phyloP scores from a whole-genome alignment of 2,888 invertebrate species.

The Drosophila heteroneura region DNA sequence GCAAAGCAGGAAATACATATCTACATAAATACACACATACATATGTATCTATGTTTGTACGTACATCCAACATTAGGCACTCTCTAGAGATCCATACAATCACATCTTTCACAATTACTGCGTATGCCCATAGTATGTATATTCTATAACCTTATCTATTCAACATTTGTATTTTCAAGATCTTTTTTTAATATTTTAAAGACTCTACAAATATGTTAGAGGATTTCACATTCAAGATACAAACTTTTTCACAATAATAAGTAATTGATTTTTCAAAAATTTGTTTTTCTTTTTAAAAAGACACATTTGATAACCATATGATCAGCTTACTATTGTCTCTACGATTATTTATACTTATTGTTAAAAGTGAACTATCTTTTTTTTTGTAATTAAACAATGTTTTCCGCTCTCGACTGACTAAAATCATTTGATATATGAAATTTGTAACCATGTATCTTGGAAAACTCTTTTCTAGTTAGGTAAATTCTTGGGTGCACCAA shows the following conservation, averaged over 20 bases:
- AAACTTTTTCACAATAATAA: background rate
- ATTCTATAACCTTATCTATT: background rate
- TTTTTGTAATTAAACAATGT: background rate
- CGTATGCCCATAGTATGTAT: background rate
- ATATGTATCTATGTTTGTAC: background rate
- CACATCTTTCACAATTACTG: background rate
- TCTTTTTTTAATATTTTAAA: background rate
- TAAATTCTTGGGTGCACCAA: background rate
- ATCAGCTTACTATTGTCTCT: background rate
- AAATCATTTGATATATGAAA: background rate
- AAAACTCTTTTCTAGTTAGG: background rate
- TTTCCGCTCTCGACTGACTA: background rate
- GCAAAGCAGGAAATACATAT: conserved; percentile 8
- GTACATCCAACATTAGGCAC: background rate
- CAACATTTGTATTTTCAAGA: background rate
- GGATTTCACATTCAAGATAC: background rate
- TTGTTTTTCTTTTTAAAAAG: background rate
- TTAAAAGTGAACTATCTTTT: background rate
- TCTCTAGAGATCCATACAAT: background rate
- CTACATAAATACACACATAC: background rate
- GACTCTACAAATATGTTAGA: background rate
- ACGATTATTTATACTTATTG: background rate
- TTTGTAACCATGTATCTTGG: background rate
- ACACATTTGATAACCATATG: too few species aligned
- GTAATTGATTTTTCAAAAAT: background rate